Evolutionary conservation across 1,140 invertebrate species (phyloP).

Genomic region (Lucilia cuprina): DNA sequence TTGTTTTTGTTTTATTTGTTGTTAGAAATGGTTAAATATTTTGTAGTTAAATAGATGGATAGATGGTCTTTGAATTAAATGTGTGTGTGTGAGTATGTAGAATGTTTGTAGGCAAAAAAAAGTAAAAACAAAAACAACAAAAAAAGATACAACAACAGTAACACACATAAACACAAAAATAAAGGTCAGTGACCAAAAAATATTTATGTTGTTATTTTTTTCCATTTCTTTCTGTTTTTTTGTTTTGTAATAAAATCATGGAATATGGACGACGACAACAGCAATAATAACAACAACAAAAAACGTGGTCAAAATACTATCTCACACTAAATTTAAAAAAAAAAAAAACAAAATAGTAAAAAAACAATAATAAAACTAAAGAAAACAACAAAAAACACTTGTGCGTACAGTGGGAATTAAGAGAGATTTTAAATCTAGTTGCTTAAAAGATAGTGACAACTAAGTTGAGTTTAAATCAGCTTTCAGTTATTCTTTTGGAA

Average conservation of each 20-base stretch:
- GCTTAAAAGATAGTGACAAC: too few relatives aligned
- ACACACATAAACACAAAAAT: neutral
- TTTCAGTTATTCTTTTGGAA: too few relatives aligned
- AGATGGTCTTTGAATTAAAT: neutral
- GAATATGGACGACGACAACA: neutral
- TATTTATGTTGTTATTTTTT: neutral
- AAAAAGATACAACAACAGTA: neutral
- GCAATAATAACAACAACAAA: neutral
- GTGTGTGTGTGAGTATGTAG: neutral
- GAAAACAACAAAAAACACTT: neutral
- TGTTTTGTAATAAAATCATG: conserved; percentile 8
- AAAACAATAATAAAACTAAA: neutral
- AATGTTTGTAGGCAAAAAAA: conserved; percentile 3
- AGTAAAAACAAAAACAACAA: neutral
- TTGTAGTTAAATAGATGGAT: neutral
- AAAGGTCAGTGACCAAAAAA: conserved; percentile 7
- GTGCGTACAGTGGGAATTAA: too few relatives aligned
- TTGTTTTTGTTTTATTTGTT: neutral
- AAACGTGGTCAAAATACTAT: conserved; percentile 6
- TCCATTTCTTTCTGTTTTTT: neutral
- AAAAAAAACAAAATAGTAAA: neutral
- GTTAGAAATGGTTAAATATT: neutral
- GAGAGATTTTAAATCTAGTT: too few relatives aligned
- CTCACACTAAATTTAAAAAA: neutral
- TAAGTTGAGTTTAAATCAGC: too few relatives aligned